Percentiles rank a stretch among this genome's conserved stretches.
These are phyloP conservation scores for Alectura lathami DNA, from an alignment of 2,113 vertebrate genomes.

Conservation along the genomic window DNA sequence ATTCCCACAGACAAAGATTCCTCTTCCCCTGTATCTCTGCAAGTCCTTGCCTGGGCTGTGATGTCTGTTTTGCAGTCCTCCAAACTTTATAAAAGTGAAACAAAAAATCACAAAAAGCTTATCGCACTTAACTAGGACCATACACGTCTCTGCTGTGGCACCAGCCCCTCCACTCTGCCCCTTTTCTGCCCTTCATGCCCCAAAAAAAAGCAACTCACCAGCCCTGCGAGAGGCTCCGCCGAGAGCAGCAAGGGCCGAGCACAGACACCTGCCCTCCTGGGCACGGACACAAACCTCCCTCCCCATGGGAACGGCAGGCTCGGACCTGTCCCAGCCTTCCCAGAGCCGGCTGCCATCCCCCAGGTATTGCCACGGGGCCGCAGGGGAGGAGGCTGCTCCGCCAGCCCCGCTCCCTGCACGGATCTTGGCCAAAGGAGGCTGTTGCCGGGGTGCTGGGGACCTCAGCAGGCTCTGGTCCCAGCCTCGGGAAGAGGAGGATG, in stretches of 20 bases:
- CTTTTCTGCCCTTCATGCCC: background rate
- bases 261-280: background rate
- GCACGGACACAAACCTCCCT: background rate
- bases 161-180: background rate
- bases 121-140: background rate
- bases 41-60: background rate
- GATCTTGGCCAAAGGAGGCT: background rate
- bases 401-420: background rate
- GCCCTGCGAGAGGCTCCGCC: background rate
- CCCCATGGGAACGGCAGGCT: slow-evolving; percentile 30
- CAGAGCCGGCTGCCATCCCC: background rate
- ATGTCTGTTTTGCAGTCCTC: background rate
- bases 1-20: background rate
- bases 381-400: background rate
- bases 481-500: too few species aligned
- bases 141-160: rapidly evolving
- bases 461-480: too few species aligned
- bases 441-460: too few species aligned
- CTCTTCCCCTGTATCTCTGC: background rate
- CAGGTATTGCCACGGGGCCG: background rate
- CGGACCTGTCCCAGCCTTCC: background rate
- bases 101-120: background rate
- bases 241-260: background rate
- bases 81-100: background rate
- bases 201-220: background rate